phyloP scores from a whole-genome alignment of 2,888 invertebrate species.

The Stenotaenia linearis region DNA sequence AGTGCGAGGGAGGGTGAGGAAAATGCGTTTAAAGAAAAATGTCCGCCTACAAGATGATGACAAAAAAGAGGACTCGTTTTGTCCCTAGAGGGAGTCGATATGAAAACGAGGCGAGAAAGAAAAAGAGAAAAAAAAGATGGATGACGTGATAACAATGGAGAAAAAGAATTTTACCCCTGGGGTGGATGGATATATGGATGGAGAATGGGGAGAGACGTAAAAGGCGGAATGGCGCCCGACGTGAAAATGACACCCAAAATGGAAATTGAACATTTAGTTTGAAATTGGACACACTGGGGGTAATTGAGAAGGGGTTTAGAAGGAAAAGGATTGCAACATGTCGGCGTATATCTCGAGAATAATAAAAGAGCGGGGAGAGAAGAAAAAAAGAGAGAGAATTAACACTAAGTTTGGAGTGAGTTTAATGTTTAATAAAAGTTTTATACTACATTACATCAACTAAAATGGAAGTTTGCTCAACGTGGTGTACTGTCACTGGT shows the following conservation, averaged over 20 bases:
- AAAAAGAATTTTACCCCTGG: constrained; percentile 21
- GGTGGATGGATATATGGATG: constrained; percentile 26
- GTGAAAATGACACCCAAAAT: constrained; percentile 24
- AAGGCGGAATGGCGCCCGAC: constrained; percentile 23
- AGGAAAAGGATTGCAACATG: neutral
- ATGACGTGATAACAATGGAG: constrained; percentile 23
- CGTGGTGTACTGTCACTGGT: no score
- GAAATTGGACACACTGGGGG: constrained; percentile 24
- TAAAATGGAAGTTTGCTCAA: no score
- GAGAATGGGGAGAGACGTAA: constrained; percentile 20
- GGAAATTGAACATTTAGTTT: constrained; percentile 21
- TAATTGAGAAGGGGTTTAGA: constrained; percentile 21
- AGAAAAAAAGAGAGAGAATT: neutral
- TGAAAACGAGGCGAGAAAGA: constrained; percentile 12
- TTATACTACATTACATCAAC: no score
- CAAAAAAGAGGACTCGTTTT: constrained; percentile 24
- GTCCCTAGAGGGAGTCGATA: constrained; percentile 26
- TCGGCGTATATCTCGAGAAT: neutral
- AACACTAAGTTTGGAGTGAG: no score
- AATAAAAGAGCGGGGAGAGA: neutral
- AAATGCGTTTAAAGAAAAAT: constrained; percentile 24
- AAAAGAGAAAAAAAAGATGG: constrained; percentile 13
- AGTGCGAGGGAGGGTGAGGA: neutral
- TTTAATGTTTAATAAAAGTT: no score
- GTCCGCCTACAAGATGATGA: constrained; percentile 20